phyloP scores from a whole-genome alignment of 2,113 vertebrate species.

The Ceyx margarethae region DNA sequence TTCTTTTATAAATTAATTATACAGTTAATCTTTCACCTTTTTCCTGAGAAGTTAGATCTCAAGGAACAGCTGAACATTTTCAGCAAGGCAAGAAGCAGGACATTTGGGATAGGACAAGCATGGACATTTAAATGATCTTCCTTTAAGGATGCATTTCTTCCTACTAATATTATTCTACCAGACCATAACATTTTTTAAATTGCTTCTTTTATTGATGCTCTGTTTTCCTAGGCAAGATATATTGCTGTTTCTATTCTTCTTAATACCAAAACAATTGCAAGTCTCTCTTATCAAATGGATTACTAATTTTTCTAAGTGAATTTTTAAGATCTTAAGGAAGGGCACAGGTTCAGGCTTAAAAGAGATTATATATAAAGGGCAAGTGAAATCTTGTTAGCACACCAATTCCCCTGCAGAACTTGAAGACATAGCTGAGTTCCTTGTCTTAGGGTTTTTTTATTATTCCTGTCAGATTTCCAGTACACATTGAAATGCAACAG shows the following conservation, averaged over 20 bases:
- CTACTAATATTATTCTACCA: background rate
- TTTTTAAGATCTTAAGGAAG: background rate
- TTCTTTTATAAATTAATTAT: background rate
- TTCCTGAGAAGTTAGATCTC: background rate
- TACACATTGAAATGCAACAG: conserved; percentile 56
- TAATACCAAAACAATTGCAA: background rate
- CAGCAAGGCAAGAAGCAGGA: background rate
- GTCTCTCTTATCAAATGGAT: background rate
- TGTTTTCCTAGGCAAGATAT: background rate
- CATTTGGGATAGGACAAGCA: background rate
- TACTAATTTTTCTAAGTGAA: background rate
- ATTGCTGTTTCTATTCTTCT: background rate
- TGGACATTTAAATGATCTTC: background rate
- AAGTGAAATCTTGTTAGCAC: conserved; percentile 24
- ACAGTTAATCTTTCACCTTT: background rate
- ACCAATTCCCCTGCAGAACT: conserved; percentile 5
- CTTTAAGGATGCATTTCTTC: background rate
- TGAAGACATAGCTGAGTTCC: conserved; percentile 20
- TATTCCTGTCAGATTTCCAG: conserved; percentile 59
- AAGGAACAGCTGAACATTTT: background rate
- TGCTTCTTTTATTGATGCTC: background rate
- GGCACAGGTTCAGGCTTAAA: background rate
- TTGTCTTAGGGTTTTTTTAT: background rate
- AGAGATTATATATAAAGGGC: background rate
- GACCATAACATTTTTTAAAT: background rate